Conservation (phyloP, 2,888 invertebrate genomes). For the Cosmia pyralina region DNA sequence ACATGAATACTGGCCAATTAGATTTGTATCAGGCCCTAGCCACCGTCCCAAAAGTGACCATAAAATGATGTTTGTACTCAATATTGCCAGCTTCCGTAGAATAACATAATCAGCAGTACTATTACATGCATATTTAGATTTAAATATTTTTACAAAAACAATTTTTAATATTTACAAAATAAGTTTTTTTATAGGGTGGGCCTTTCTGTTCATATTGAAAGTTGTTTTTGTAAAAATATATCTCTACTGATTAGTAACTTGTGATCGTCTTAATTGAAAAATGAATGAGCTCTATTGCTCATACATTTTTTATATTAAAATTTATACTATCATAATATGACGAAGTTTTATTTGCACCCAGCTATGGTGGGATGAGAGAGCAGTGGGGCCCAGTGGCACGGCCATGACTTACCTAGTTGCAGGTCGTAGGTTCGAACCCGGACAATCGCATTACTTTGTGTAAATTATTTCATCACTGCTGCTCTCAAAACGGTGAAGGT, state of each 20-base stretch:
- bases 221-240: constrained; percentile 60
- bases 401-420: no score
- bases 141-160: constrained; percentile 55
- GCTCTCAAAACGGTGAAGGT: no score
- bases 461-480: no score
- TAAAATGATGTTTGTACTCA: constrained; percentile 52
- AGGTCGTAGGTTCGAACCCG: no score
- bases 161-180: constrained; percentile 39
- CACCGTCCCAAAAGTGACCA: constrained; percentile 60
- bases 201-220: constrained; percentile 47
- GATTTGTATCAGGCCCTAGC: constrained; percentile 39
- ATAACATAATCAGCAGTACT: constrained; percentile 60
- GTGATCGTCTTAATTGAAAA: constrained; percentile 70
- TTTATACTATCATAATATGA: constrained; percentile 62
- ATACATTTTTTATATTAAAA: constrained; percentile 79
- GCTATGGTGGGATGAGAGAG: no score
- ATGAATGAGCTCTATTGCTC: constrained; percentile 83
- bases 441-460: no score
- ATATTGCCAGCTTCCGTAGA: constrained; percentile 52
- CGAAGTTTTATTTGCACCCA: constrained; percentile 34
- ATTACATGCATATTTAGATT: constrained; percentile 43
- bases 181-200: constrained; percentile 26
- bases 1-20: constrained; percentile 49
- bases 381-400: no score
- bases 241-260: constrained; percentile 56